Percentiles rank a stretch among this genome's conserved stretches.
These are phyloP conservation scores for Resseliella maxima DNA, from an alignment of 2,888 invertebrate genomes.

Conservation along the genomic window DNA sequence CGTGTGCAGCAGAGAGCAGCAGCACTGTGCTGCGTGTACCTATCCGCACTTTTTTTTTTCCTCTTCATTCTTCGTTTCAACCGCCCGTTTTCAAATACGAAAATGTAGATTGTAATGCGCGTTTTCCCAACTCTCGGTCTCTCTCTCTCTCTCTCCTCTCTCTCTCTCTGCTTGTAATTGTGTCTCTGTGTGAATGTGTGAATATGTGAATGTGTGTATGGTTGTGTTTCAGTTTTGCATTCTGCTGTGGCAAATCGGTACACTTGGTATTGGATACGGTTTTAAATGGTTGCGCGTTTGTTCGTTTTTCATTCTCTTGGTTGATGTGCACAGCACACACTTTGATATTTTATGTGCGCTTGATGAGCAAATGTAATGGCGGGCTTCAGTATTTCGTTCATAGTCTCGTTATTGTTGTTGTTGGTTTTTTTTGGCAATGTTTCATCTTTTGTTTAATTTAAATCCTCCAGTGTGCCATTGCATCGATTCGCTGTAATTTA, in stretches of 20 bases:
- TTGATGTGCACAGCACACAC: neutral
- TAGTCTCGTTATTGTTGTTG: neutral
- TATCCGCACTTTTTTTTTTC: neutral
- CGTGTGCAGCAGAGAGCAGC: neutral
- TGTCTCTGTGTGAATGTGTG: too few species aligned
- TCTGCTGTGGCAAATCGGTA: neutral
- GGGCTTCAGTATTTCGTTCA: slow-evolving; percentile 13
- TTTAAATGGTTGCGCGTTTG: neutral
- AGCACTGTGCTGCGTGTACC: neutral
- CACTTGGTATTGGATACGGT: slow-evolving; percentile 52
- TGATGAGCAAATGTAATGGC: neutral
- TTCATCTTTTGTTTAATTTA: slow-evolving; percentile 32
- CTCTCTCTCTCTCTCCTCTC: neutral
- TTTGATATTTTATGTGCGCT: slow-evolving; percentile 34
- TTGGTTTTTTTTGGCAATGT: neutral
- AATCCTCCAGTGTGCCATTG: too few species aligned
- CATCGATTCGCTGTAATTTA: too few species aligned
- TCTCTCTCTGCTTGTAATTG: too few species aligned
- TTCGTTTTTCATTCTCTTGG: neutral
- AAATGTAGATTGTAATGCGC: neutral
- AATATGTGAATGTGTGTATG: too few species aligned
- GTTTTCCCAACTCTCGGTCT: neutral
- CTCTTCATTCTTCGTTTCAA: neutral
- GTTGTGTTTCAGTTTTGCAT: too few species aligned
- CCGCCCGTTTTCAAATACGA: neutral